phyloP scores from a whole-genome alignment of 2,797 vertebrate genomes.

The Lemur catta region DNA sequence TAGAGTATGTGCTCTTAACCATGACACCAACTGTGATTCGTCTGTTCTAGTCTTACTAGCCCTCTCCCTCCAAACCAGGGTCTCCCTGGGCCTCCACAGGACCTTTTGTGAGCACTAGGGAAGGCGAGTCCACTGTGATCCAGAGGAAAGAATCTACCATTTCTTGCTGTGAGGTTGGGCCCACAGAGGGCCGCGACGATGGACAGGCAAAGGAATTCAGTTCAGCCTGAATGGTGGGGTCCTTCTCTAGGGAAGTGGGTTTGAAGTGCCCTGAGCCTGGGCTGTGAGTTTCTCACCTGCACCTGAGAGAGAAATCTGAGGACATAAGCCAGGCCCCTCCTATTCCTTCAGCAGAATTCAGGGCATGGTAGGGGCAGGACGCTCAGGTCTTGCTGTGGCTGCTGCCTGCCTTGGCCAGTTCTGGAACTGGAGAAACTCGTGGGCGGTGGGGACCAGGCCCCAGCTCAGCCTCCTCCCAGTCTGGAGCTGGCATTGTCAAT shows the following conservation, averaged over 20 bases:
- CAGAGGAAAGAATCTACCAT: neutral
- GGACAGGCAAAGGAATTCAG: neutral
- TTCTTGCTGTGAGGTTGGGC: neutral
- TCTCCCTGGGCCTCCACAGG: neutral
- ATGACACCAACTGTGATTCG: neutral
- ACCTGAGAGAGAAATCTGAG: neutral
- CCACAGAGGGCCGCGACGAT: neutral
- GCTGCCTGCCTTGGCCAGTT: neutral
- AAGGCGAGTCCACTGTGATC: neutral
- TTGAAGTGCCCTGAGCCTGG: neutral
- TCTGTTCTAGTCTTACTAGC: neutral
- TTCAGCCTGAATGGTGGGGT: neutral
- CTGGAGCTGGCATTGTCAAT: slow-evolving; percentile 19
- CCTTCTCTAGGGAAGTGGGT: neutral
- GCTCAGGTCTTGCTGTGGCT: neutral
- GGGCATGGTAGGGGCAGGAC: neutral
- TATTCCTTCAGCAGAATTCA: neutral
- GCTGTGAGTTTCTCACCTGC: neutral
- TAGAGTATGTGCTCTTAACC: neutral
- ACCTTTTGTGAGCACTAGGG: neutral
- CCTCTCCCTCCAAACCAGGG: neutral
- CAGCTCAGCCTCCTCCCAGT: neutral
- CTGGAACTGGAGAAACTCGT: neutral
- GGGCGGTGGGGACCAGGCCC: neutral
- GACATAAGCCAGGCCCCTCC: neutral